These are phyloP conservation scores for Tetragonula clypearis DNA, from an alignment of 1,140 invertebrate genomes.

Conservation along the genomic window DNA sequence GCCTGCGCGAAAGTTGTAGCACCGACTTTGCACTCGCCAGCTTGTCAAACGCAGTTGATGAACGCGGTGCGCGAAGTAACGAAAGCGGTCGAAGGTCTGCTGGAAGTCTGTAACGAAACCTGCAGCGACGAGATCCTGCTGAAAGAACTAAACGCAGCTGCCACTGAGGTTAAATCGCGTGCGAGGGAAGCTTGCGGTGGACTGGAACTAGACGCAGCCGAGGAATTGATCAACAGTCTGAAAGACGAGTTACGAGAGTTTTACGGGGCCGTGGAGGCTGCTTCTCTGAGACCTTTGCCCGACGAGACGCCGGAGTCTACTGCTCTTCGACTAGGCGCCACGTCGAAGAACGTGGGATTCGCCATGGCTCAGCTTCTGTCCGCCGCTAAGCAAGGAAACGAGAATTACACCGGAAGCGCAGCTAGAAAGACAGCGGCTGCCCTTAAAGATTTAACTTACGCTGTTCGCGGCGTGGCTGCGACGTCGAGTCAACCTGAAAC, in stretches of 20 bases:
- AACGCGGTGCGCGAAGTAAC: slow-evolving; percentile 96
- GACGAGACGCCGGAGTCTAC: slow-evolving; percentile 92
- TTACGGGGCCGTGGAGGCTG: slow-evolving; percentile 87
- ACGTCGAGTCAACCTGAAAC: slow-evolving; percentile 85
- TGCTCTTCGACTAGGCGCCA: slow-evolving; percentile 87
- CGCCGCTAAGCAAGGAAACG: slow-evolving; percentile 92
- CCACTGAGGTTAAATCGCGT: slow-evolving; percentile 92
- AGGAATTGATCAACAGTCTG: slow-evolving; percentile 90
- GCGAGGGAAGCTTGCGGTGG: slow-evolving; percentile 94
- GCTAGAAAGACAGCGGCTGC: slow-evolving; percentile 91
- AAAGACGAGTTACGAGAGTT: slow-evolving; percentile 92
- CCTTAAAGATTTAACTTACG: slow-evolving; percentile 86
- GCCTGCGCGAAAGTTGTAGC: slow-evolving; percentile 98
- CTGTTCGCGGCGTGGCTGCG: slow-evolving; percentile 88
- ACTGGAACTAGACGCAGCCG: slow-evolving; percentile 92
- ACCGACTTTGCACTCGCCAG: slow-evolving; percentile 92
- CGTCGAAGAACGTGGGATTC: slow-evolving; percentile 84
- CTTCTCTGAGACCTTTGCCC: slow-evolving; percentile 90
- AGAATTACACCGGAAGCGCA: slow-evolving; percentile 91
- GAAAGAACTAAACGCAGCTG: slow-evolving; percentile 91
- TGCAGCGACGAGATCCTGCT: slow-evolving; percentile 87
- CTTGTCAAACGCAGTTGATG: slow-evolving; percentile 96
- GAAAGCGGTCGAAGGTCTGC: slow-evolving; percentile 94
- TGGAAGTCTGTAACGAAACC: slow-evolving; percentile 90
- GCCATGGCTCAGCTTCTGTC: slow-evolving; percentile 92